Evolutionary conservation across 2,113 vertebrate genomes (phyloP), one percentile per base, ranked within the genome.

Genomic region (Mirza zaza): DNA sequence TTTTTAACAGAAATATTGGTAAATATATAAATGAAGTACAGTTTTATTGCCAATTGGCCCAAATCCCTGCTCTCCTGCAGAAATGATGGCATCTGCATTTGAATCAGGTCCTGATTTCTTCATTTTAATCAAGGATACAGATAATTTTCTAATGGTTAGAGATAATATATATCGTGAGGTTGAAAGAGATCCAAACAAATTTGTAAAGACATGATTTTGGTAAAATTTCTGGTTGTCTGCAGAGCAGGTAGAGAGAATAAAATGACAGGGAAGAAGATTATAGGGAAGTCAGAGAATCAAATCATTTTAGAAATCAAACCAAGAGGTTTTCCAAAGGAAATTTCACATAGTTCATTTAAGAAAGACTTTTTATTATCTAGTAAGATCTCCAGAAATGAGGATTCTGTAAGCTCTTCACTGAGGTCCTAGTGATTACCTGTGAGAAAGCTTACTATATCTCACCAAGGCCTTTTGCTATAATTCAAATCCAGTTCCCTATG

Each of bases 401-500:
- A 67, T 55, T 86, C 55, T 67, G 86, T 86, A 59, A 67, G 29
- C 36, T 87, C 32, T 20, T 29, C 50, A 59, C 8, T 82, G 48
- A 94, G 10, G 29, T 48, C 17, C 63, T 73, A 20, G 84, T 32
- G 39, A 91, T 86, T 59, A 84, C 45, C 39, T 88, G 23, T 92
- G 17, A 63, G 52, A 48, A 84, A 57, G 20, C 21, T 42, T 84
- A 89, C 42, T 39, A 3, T 75, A 82, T 63, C 21, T 76, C 32
- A 76, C 25, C 36, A 92, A 90, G 61, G 18, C 36, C 52, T 95
- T 82, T 91, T 90, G 8, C 27, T 83, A 36, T 59, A 27, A 50
- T 90, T 77, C 68, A 95, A 93, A 92, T 90, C 52, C n/a, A 76
- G 48, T 82, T 92, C 59, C 55, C 32, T 27, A 39, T 67, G 50